A percentile compares a stretch with the other conserved stretches of the same genome.
These are phyloP conservation scores for Poeciliopsis prolifica DNA, from an alignment of 2,113 vertebrate genomes.

Conservation along the genomic window DNA sequence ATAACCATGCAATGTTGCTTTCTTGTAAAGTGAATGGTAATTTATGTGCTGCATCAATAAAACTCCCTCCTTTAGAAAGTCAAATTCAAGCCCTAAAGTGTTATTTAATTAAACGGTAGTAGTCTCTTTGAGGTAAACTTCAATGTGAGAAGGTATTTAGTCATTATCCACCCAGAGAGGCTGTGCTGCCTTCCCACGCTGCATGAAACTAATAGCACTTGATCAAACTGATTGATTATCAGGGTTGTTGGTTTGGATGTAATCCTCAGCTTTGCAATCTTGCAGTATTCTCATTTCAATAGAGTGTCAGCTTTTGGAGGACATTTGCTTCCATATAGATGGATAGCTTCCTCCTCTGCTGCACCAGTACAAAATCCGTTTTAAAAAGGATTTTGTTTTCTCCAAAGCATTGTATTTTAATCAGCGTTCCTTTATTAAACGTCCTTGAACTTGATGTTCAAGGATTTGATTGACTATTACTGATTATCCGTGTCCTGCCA, in stretches of 20 bases:
- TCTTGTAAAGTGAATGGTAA: no score
- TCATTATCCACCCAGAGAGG: slow-evolving; percentile 3
- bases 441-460: background rate
- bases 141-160: background rate
- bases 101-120: background rate
- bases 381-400: slow-evolving; percentile 1
- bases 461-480: no score
- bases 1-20: no score
- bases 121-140: slow-evolving; percentile 4
- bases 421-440: slow-evolving; percentile 1
- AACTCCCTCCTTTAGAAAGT: no score
- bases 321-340: slow-evolving; percentile 4
- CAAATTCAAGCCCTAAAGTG: no score
- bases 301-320: background rate
- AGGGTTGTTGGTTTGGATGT: slow-evolving; percentile 10
- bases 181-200: background rate
- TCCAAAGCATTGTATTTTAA: slow-evolving; percentile 30
- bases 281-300: background rate
- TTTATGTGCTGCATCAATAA: no score
- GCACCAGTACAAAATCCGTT: background rate
- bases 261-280: background rate
- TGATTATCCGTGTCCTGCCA: no score
- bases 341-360: background rate
- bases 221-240: slow-evolving; percentile 19
- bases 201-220: background rate